Conservation (phyloP, 2,113 vertebrate genomes). For the Osmerus eperlanus region DNA sequence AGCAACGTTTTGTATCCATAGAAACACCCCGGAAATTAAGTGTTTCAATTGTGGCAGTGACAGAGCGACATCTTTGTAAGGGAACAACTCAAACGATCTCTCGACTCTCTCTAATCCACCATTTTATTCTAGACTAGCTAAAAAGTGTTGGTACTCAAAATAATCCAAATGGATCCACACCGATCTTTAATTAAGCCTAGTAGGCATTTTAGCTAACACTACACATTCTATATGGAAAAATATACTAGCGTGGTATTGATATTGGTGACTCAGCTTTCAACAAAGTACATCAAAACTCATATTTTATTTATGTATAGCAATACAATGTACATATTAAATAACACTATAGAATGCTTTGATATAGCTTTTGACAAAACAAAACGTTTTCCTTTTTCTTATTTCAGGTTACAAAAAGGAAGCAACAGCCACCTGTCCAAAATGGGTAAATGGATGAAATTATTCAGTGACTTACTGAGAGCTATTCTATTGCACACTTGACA, state of each 20-base stretch:
- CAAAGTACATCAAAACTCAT: conserved; percentile 96
- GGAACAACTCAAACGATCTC: not conserved
- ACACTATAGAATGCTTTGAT: conserved; percentile 97
- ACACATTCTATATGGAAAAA: no score
- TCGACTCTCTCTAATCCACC: not conserved
- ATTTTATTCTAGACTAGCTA: no score
- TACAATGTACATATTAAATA: conserved; percentile 99
- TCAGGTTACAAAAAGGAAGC: conserved; percentile 81
- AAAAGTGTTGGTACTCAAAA: no score
- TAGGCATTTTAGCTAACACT: not conserved
- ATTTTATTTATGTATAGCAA: conserved; percentile 99
- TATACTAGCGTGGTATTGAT: not conserved
- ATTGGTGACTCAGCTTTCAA: conserved; percentile 40
- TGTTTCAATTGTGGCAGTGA: not conserved
- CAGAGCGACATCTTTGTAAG: not conserved
- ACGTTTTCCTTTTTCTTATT: conserved; percentile 44
- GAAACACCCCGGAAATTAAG: not conserved
- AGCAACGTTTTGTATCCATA: not conserved
- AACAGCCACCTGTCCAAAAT: conserved; percentile 75
- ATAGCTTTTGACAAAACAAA: conserved; percentile 87
- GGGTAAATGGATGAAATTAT: conserved; percentile 76
- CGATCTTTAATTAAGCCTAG: not conserved
- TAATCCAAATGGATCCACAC: not conserved
- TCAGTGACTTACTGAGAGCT: conserved; percentile 77
- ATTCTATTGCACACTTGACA: conserved; percentile 82